phyloP scores from a whole-genome alignment of 2,888 invertebrate genomes.

The Phalera bucephala region DNA sequence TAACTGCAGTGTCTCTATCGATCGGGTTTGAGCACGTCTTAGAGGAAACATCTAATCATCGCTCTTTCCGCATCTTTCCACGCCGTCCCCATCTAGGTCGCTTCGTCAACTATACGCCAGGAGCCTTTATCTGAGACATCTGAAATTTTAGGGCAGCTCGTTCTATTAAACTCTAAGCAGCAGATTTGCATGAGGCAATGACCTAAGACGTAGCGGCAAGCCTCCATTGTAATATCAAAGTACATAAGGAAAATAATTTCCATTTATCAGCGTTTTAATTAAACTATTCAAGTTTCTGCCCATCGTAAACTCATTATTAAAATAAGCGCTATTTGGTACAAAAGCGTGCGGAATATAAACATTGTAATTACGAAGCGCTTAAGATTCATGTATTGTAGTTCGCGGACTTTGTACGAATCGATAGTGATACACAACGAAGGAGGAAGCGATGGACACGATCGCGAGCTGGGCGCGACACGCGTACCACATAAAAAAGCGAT shows the following conservation, averaged over 20 bases:
- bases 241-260: slow-evolving; percentile 46
- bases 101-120: too few relatives aligned
- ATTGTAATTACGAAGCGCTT: slow-evolving; percentile 29
- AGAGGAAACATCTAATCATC: too few relatives aligned
- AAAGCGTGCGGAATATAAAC: slow-evolving; percentile 36
- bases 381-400: slow-evolving; percentile 35
- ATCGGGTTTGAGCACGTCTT: too few relatives aligned
- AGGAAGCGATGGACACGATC: slow-evolving; percentile 30
- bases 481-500: slow-evolving; percentile 30
- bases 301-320: slow-evolving; percentile 19
- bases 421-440: slow-evolving; percentile 41
- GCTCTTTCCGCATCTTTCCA: too few relatives aligned
- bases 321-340: slow-evolving; percentile 35
- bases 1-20: too few relatives aligned
- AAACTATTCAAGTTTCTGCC: slow-evolving; percentile 25
- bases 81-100: too few relatives aligned
- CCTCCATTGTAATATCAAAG: slow-evolving; percentile 37
- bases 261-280: slow-evolving; percentile 34
- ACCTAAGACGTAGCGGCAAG: slow-evolving; percentile 29
- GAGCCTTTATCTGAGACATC: too few relatives aligned
- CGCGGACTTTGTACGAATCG: slow-evolving; percentile 28
- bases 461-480: slow-evolving; percentile 24
- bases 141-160: too few relatives aligned
- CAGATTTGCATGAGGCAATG: too few relatives aligned
- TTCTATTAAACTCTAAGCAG: too few relatives aligned